Base-by-base conservation (phyloP, 2,113 vertebrate genomes). In the Plestiodon gilberti region DNA sequence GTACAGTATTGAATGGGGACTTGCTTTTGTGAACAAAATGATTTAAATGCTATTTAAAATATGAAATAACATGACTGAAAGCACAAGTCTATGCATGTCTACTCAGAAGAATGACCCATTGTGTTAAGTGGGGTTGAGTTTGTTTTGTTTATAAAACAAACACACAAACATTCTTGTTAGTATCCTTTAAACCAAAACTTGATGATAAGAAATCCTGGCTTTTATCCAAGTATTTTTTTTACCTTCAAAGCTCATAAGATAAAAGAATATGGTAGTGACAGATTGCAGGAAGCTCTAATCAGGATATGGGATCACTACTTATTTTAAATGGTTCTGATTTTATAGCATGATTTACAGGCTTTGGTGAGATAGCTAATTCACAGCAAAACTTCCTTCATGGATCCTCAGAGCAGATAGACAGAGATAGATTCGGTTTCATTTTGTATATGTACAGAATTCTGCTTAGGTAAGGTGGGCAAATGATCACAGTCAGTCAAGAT, bases 291-390 rank as follows among this genome's bases (percentile, higher is more conserved):
- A 65, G 15, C 30, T 78, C 83, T 69, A 78, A 85, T 69, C 75
- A 23, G 38, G 25, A 78, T 38, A 55, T 20, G 43, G 23, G n/a
- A 77, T 67, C 48, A 17, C 30, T 65, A 30, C 33, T 70, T 52
- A 70, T 78, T 85, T 78, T 85, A 85, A 85, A 57, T 78, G n/a
- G 15, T 78, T 85, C 62, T 57, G 64, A 78, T 70, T 59, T 70
- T 40, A 40, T 59, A 78, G 22, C 48, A 59, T 55, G 48, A 70
- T 70, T 85, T 78, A 38, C 48, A 59, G 8, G 25, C 17, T 59
- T 70, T 69, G 13, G 20, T 15, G 25, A 85, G 69, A 23, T 20
- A 78, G 10, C 48, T 57, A 78, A 70, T 78, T 40, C 40, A 40
- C 48, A 20, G 9, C 17, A 76, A 76, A 75, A 85, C 17, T 6